These are phyloP conservation scores for Drosophila kuntzei DNA, from an alignment of 2,888 invertebrate species.

Conservation along the genomic window DNA sequence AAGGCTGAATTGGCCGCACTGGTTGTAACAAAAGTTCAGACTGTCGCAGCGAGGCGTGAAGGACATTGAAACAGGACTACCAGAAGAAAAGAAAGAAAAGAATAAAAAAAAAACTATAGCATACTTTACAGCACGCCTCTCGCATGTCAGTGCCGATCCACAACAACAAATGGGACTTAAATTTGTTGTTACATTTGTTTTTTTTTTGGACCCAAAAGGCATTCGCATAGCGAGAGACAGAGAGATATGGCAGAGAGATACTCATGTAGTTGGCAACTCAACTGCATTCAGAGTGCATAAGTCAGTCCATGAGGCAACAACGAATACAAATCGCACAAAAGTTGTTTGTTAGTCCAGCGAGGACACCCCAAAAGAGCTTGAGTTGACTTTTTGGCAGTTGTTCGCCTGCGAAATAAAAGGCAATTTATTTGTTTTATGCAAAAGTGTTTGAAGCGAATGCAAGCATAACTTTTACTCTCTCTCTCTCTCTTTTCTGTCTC, in stretches of 20 bases:
- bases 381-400: constrained; percentile 52
- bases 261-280: constrained; percentile 60
- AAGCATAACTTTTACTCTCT: constrained; percentile 14
- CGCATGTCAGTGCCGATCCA: constrained; percentile 41
- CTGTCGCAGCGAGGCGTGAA: constrained; percentile 57
- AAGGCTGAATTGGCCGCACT: neutral
- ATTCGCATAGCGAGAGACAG: constrained; percentile 4
- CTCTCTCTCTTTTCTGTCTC: neutral
- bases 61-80: constrained; percentile 41
- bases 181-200: constrained; percentile 64
- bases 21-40: constrained; percentile 55
- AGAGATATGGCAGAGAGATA: constrained; percentile 3
- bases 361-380: constrained; percentile 8
- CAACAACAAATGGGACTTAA: constrained; percentile 63
- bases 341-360: constrained; percentile 44
- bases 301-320: constrained; percentile 63
- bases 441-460: constrained; percentile 8
- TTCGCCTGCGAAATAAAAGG: constrained; percentile 35
- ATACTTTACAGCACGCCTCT: constrained; percentile 50
- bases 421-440: constrained; percentile 56
- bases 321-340: constrained; percentile 40
- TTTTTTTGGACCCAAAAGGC: constrained; percentile 29
- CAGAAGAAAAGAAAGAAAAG: constrained; percentile 14
- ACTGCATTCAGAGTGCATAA: constrained; percentile 75
- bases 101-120: constrained; percentile 27